Conservation (phyloP, 2,113 vertebrate species). For the Ciconia maguari region DNA sequence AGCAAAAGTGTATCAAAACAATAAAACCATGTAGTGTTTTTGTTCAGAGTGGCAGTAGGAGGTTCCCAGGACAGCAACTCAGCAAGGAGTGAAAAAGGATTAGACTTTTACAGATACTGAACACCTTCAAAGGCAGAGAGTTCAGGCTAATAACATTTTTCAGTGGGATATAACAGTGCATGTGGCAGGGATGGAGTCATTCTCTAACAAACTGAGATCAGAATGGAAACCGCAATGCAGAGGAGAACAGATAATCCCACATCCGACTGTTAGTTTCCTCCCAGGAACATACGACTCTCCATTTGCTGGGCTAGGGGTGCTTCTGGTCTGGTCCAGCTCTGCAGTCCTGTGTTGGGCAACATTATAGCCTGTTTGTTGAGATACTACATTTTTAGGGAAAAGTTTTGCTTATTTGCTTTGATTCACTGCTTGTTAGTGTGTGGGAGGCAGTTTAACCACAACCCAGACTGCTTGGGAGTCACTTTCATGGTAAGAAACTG, state of each 20-base stretch:
- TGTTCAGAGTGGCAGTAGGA: neutral
- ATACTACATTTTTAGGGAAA: neutral
- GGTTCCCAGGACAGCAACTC: neutral
- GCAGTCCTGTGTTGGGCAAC: neutral
- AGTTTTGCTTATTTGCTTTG: neutral
- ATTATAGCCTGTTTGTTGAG: neutral
- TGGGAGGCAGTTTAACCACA: slow-evolving; percentile 36
- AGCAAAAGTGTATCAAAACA: neutral
- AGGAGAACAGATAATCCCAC: neutral
- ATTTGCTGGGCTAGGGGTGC: neutral
- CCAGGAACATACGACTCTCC: neutral
- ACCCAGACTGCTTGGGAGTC: neutral
- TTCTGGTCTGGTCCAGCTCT: neutral
- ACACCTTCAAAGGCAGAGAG: neutral
- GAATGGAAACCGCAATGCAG: neutral
- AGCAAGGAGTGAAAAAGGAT: neutral
- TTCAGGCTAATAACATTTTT: neutral
- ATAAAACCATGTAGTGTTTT: neutral
- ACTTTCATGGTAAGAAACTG: neutral
- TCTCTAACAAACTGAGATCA: neutral
- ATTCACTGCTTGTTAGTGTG: neutral
- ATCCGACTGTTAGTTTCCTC: neutral
- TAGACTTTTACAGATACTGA: neutral
- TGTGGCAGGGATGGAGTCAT: neutral
- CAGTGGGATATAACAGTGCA: neutral